Base-by-base conservation (phyloP, 2,113 vertebrate genomes). In the Octodon degus region DNA sequence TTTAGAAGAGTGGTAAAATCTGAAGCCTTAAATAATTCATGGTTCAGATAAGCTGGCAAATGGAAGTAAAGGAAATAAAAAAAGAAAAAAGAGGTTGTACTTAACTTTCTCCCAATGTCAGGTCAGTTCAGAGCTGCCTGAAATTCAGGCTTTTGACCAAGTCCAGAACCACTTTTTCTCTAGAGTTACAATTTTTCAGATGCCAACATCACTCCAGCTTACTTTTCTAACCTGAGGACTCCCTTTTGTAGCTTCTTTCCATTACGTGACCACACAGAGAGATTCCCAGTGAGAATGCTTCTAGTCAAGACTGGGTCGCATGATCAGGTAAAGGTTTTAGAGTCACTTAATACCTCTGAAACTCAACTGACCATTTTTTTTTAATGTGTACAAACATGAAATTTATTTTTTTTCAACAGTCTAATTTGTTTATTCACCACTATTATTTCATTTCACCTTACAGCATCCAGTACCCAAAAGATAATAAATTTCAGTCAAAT, bases 1-100 rank as follows among this genome's bases (percentile, higher is more conserved):
- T 79, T 91, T 88, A 94, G 82, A 94, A 92, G 67, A 90, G 50
- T 72, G 81, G 72, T 89, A 90, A 95, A 94, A 89, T 43, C 53
- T 83, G 77, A 89, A 93, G 90, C 55, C 17, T 96, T 94, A 90
- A 95, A 96, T 91, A 97, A 88, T 55, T 91, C 37, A 22, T 32
- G 16, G 91, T 60, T 94, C 88, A 95, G 43, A 89, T 32, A 86
- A 88, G 32, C 87, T 86, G 13, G 79, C 37, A 95, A 89, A 76
- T 5, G 17, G 85, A 94, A 58, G 55, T n/a, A 68, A 96, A 84
- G 11, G 4, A 80, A 91, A 55, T 74, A 62, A 79, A 88, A 89
- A 13, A 27, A 63, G 94, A 63, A 93, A 74, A 87, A 96, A 85
- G 62, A 20, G 32, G 12, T n/a, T 62, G 1, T 11, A 30, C 53